Conservation (phyloP, 2,888 invertebrate genomes). For the Lepidocyrtinus sp. region DNA sequence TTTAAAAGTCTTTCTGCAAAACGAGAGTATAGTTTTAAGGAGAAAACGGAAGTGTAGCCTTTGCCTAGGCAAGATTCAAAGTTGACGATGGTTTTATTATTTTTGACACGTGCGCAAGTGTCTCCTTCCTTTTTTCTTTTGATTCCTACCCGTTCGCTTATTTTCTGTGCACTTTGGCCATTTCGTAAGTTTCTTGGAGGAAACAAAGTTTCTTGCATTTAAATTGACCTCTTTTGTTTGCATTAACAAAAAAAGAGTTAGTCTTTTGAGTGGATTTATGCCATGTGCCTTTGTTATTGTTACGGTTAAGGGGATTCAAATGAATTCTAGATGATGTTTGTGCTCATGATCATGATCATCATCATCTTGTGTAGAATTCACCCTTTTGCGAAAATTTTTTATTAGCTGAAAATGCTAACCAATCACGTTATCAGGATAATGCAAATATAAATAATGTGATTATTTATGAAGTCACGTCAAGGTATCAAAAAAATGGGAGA, state of each 20-base stretch:
- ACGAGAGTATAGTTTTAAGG: background rate
- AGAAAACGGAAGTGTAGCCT: background rate
- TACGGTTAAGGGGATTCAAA: background rate
- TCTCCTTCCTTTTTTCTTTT: constrained; percentile 34
- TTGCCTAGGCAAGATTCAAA: background rate
- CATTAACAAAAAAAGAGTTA: background rate
- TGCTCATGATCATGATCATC: constrained; percentile 7
- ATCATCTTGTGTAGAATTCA: no score
- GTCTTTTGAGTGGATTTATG: background rate
- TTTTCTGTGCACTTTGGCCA: background rate
- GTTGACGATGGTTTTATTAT: constrained; percentile 27
- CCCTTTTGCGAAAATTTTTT: constrained; percentile 3
- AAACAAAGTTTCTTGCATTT: constrained; percentile 13
- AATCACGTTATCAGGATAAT: background rate
- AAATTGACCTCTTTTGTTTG: constrained; percentile 15
- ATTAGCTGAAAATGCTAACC: background rate
- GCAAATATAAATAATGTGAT: constrained; percentile 12
- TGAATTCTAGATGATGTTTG: background rate
- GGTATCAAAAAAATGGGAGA: background rate
- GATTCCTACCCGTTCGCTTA: background rate
- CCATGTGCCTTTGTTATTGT: constrained; percentile 12
- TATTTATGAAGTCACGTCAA: constrained; percentile 18
- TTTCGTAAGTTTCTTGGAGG: constrained; percentile 10
- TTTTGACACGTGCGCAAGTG: constrained; percentile 43
- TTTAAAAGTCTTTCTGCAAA: background rate